Base-by-base conservation (phyloP, 2,888 invertebrate species). In the Apeira syringaria region DNA sequence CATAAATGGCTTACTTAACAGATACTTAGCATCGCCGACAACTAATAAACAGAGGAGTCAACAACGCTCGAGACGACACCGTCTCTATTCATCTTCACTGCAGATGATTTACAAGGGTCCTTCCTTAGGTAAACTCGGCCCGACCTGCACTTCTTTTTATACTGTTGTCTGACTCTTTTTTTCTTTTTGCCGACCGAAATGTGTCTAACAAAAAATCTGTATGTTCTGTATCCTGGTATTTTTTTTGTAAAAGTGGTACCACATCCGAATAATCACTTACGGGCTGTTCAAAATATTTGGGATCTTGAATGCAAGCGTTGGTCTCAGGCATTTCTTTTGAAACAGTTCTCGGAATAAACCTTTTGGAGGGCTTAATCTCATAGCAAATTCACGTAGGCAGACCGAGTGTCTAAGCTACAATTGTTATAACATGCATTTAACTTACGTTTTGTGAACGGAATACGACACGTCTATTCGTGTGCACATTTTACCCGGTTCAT, bases 81-180 rank as follows among this genome's bases (percentile, higher is more conserved):
- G 68, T 67, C 67, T 74, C 75, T 80, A 86, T 87, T 86, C 84
- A 83, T 80, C 76, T 76, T 65, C 69, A 64, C 74, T 74, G 77
- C 74, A 78, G 85, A 88, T 88, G 89, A 88, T 88, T 88, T 89
- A 88, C 87, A 88, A 87, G 89, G 89, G 84, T 79, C 87, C 84
- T 84, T 85, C 74, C 83, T 88, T 88, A 85, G 89, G 89, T 87
- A 88, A 87, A 86, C 85, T 80, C 67, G 74, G 74, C 57, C 72
- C 84, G 83, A 79, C 78, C 81, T 84, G 74, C 73, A 76, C 80
- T 84, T 81, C 86, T 89, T 88, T 87, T 88, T 88, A 82, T 86
- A 80, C 78, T 81, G 81, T 80, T 82, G 82, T 83, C 76, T 77
- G 81, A 59, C 64, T 74, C 76, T 83, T 87, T n/a, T 86, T 80